Evolutionary conservation across 2,113 vertebrate genomes (phyloP), one percentile per base, ranked within the genome.

Genomic region (Salvelinus alpinus): DNA sequence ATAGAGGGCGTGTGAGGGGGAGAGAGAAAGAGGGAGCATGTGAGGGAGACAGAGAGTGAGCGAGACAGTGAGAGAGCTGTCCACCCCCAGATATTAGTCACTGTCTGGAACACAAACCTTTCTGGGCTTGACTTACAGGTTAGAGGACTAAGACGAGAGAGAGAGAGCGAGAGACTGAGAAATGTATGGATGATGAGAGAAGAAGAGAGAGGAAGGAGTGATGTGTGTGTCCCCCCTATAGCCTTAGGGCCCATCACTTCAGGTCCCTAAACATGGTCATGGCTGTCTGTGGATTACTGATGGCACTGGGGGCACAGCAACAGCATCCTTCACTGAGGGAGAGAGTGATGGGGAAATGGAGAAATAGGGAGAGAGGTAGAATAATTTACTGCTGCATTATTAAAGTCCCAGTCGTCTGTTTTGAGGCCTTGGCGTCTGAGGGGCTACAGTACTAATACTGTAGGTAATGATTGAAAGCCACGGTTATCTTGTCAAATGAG

Each of bases 61-160:
- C 5, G 64, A 66, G 64, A 27, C 24, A 66, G 64, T 25, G 24
- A 27, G 24, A 75, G 75, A 69, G 73, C 69, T 62, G 54, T n/a
- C 24, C 71, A 70, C 54, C 51, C 60, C 51, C 83, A 87, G 78
- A 78, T 24, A n/a, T 27, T 38, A 44, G 59, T 38, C 31, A 14
- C 71, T 51, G 48, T 18, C 9, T 73, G 31, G 31, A 24, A 29
- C 13, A 14, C n/a, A 47, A 12, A 51, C 44, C 6, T 34, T 13
- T 66, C 9, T n/a, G 38, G 38, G 7, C 38, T 38, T 13, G 48
- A 24, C 16, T 34, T 24, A 57, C 24, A 59, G 18, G 57, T 51
- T 71, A 34, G 66, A 31, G 64, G 27, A 72, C 54, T 18, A 54
- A 27, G 62, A 68, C 20, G 27, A 54, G 22, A 12, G 31, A 67